Evolutionary conservation across 2,113 vertebrate species (phyloP), one percentile per base, ranked within the genome.

Genomic region (Alligator sinensis): DNA sequence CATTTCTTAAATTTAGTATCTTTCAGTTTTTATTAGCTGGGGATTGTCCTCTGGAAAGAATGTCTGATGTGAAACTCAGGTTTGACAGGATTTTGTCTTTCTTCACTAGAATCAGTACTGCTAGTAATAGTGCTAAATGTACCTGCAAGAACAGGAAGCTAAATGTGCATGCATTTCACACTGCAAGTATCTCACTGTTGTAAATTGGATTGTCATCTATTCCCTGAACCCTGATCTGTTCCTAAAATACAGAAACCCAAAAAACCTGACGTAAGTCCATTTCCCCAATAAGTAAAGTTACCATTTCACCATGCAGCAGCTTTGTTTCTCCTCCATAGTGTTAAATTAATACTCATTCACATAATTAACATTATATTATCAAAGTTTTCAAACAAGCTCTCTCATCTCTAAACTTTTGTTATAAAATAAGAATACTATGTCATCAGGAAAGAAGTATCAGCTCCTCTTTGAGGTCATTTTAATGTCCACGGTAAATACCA

Each of bases 181-280:
- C 27, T 66, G 15, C 28, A 66, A 15, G 16, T 66, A n/a, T n/a
- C 64, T 66, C 28, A 28, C 15, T 13, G 28, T 80, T 93, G 87
- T 78, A 91, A 93, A 87, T 90, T 47, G 78, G 55, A 38, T 82
- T 84, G 4, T 55, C 81, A 86, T 82, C 94, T 68, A 24, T 77
- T 87, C 34, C 66, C 59, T 30, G 70, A 9, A 38, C 93, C 55
- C 83, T 90, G 79, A 14, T 86, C 66, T 92, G 27, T 15, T 78
- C 86, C 76, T 15, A 14, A 59, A 9, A 47, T 47, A 47, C 47
- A 38, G 38, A 38, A 38, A 38, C 82, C 0, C 22, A 62, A 11
- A 11, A 11, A 9, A 24, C 9, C 61, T 25, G 61, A 62, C 25
- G 38, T 22, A 62, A 62, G 24, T 62, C 22, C 22, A 25, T 10